A percentile compares a stretch with the other conserved stretches of the same genome.
phyloP scores from a whole-genome alignment of 2,113 vertebrate genomes.

The Castor canadensis region DNA sequence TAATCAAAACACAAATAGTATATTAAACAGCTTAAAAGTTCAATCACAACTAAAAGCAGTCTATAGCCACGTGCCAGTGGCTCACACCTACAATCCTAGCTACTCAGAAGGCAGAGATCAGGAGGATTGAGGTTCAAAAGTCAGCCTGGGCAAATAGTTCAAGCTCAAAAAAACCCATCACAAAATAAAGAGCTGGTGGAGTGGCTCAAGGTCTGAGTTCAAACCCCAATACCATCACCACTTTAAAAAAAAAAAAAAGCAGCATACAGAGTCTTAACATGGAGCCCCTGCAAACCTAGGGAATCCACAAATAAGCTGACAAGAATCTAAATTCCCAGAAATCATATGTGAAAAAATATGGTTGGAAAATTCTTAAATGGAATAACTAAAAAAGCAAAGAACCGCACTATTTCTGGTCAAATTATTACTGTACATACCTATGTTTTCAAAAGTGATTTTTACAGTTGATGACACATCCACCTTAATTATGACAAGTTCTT shows the following conservation, averaged over 20 bases:
- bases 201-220: too few species aligned
- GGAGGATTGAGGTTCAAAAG: too few species aligned
- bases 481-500: neutral
- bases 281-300: neutral
- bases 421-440: neutral
- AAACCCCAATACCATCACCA: too few species aligned
- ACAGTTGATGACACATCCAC: neutral
- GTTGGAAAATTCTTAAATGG: conserved; percentile 24
- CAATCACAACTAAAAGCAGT: conserved; percentile 48
- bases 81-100: too few species aligned
- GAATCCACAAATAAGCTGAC: conserved; percentile 6
- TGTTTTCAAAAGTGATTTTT: conserved; percentile 23
- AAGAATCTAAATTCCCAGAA: conserved; percentile 42
- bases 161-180: too few species aligned
- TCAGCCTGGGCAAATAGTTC: too few species aligned
- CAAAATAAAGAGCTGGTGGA: too few species aligned
- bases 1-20: conserved; percentile 33
- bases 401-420: neutral
- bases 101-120: too few species aligned
- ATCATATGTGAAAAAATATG: neutral
- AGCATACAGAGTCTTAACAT: conserved; percentile 44
- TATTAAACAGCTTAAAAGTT: conserved; percentile 44
- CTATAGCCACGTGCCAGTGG: too few species aligned
- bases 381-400: neutral
- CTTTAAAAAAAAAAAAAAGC: too few species aligned